Evolutionary conservation across 2,888 invertebrate species (phyloP).

Genomic region (Diadromus collaris): DNA sequence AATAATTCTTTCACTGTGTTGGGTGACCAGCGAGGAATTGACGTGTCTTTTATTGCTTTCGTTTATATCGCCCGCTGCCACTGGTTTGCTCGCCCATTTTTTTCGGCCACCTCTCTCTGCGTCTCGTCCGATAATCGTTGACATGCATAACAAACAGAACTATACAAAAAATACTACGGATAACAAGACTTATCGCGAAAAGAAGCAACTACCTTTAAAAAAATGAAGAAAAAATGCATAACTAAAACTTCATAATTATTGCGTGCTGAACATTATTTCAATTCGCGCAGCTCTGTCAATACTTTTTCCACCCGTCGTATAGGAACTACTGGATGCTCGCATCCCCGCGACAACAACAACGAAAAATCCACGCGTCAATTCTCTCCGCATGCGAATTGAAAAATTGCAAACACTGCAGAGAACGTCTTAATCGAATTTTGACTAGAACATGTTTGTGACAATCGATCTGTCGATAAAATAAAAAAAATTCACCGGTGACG

Average conservation of each 20-base stretch:
- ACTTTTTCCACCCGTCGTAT: slow-evolving; percentile 1
- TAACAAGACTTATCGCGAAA: slow-evolving; percentile 28
- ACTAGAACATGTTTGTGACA: slow-evolving; percentile 54
- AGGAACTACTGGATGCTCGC: neutral
- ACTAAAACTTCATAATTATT: slow-evolving; percentile 53
- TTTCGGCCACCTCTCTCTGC: neutral
- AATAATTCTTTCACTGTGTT: slow-evolving; percentile 60
- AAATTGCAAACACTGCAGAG: slow-evolving; percentile 45
- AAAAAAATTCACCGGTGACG: slow-evolving; percentile 27
- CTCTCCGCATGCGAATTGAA: slow-evolving; percentile 44
- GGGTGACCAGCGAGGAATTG: slow-evolving; percentile 72
- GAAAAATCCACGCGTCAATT: neutral
- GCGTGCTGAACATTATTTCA: slow-evolving; percentile 52
- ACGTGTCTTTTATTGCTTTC: slow-evolving; percentile 68
- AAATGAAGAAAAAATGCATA: slow-evolving; percentile 17
- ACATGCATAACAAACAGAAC: slow-evolving; percentile 44
- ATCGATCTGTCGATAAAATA: neutral
- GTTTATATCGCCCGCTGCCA: slow-evolving; percentile 53
- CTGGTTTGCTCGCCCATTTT: slow-evolving; percentile 48
- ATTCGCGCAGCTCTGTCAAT: slow-evolving; percentile 29
- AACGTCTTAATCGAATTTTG: slow-evolving; percentile 57
- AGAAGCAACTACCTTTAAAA: slow-evolving; percentile 22
- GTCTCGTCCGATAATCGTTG: slow-evolving; percentile 36
- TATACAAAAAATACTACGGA: slow-evolving; percentile 33
- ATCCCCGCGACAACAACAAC: neutral